Conservation (phyloP, 2,888 invertebrate genomes). For the Acronicta aceris region DNA sequence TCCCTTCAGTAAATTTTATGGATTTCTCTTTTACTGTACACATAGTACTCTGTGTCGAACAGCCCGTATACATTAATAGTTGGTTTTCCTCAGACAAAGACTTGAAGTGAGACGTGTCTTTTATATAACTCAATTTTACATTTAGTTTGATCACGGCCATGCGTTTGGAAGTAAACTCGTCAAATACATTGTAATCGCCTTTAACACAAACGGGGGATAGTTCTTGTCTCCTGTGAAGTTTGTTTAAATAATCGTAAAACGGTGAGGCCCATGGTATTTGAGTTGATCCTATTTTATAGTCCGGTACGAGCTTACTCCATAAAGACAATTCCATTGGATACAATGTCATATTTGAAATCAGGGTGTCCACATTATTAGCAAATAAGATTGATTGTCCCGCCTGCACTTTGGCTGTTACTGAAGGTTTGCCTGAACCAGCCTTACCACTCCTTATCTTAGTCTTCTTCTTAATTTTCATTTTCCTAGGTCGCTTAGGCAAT, state of each 20-base stretch:
- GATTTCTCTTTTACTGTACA: constrained; percentile 36
- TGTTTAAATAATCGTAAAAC: constrained; percentile 69
- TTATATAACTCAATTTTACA: constrained; percentile 69
- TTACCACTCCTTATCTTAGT: constrained; percentile 53
- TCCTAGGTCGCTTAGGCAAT: constrained; percentile 42
- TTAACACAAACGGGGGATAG: constrained; percentile 56
- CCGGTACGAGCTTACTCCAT: constrained; percentile 62
- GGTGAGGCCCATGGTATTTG: constrained; percentile 71
- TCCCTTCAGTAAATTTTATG: constrained; percentile 34
- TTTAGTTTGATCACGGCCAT: constrained; percentile 72
- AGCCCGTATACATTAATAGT: constrained; percentile 38
- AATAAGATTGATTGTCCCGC: constrained; percentile 67
- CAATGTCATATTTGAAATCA: constrained; percentile 71
- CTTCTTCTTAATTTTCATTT: constrained; percentile 58
- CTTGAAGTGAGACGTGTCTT: constrained; percentile 55
- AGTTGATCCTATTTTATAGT: constrained; percentile 67
- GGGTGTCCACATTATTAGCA: constrained; percentile 56
- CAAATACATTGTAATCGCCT: constrained; percentile 69
- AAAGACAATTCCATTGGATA: constrained; percentile 75
- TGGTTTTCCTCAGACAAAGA: constrained; percentile 45
- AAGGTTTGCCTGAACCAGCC: constrained; percentile 28
- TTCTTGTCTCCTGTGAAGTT: constrained; percentile 47
- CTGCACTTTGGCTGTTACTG: constrained; percentile 53
- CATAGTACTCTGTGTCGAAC: constrained; percentile 36
- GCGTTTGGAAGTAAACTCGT: constrained; percentile 70